phyloP scores from a whole-genome alignment of 1,140 invertebrate species.

The Philopotamus ludificatus region DNA sequence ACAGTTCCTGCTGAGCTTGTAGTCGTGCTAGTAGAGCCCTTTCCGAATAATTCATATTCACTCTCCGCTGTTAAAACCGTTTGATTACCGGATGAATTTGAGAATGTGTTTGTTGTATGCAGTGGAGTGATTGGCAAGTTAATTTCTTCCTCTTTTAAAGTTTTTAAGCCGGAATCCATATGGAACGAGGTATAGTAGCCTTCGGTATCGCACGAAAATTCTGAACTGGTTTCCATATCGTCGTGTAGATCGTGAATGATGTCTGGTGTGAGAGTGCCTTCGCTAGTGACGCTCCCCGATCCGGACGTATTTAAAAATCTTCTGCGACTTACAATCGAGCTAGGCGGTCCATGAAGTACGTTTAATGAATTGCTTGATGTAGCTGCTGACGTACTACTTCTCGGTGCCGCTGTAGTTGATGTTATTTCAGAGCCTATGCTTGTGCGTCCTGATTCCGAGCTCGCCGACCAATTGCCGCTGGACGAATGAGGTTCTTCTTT shows the following conservation, averaged over 20 bases:
- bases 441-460: constrained; percentile 83
- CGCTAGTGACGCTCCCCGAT: constrained; percentile 79
- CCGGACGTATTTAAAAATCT: constrained; percentile 71
- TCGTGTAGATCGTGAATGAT: constrained; percentile 73
- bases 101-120: constrained; percentile 62
- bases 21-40: constrained; percentile 84
- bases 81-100: constrained; percentile 59
- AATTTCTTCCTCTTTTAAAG: constrained; percentile 74
- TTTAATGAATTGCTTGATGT: constrained; percentile 68
- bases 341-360: constrained; percentile 63
- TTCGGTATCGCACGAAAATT: constrained; percentile 94
- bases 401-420: constrained; percentile 67
- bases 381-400: constrained; percentile 64
- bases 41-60: constrained; percentile 86
- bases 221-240: constrained; percentile 88
- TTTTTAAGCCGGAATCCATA: constrained; percentile 90
- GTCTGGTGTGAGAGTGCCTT: constrained; percentile 81
- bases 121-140: constrained; percentile 60
- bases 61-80: constrained; percentile 70
- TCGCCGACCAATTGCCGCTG: constrained; percentile 92
- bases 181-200: constrained; percentile 98
- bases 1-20: constrained; percentile 88
- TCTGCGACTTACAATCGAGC: constrained; percentile 65
- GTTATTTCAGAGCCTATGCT: constrained; percentile 81
- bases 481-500: constrained; percentile 83